Evolutionary conservation across 2,888 invertebrate species (phyloP), one percentile per base, ranked within the genome.

Genomic region (Chloroclystis v-ata): DNA sequence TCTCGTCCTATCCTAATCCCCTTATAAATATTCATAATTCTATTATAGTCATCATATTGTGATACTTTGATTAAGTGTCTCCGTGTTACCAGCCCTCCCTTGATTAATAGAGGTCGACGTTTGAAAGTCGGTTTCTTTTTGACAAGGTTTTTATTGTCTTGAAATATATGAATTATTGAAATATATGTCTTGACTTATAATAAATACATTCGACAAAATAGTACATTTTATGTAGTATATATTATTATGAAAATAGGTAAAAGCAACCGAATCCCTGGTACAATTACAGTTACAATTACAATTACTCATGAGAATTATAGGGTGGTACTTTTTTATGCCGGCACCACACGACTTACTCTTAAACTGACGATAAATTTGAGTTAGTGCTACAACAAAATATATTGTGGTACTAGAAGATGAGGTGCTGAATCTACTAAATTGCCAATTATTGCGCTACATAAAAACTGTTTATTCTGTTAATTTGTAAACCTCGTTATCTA

Each of bases 61-160:
- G 83, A 83, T 83, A 81, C 83, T 83, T 83, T 85, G 85, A 85
- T 85, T 81, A 84, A 85, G 80, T 78, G 75, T 20, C 20, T 20
- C 20, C 20, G 20, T 20, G 20, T 75, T 78, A 67, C 52, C 69
- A 64, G 70, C 78, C 75, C 75, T 72, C 56, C 55, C 52, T 69
- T 78, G 78, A 82, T 78, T 75, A 81, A 83, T 83, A 68, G 74
- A 28, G 49, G 51, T 56, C 59, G 47, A 56, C 37, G 28, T 37
- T 43, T 47, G 25, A 42, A 25, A 54, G 56, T 44, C 61, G 61
- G 63, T 49, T 48, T 54, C 59, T 60, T 64, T 63, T 68, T 62
- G 60, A 65, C 63, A 48, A 41, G 25, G 28, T 39, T 54, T 60
- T 59, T 37, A 46, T 41, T 48, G 43, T 37, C 40, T n/a, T 20